phyloP scores from a whole-genome alignment of 2,797 vertebrate species.

The Staurois parvus region DNA sequence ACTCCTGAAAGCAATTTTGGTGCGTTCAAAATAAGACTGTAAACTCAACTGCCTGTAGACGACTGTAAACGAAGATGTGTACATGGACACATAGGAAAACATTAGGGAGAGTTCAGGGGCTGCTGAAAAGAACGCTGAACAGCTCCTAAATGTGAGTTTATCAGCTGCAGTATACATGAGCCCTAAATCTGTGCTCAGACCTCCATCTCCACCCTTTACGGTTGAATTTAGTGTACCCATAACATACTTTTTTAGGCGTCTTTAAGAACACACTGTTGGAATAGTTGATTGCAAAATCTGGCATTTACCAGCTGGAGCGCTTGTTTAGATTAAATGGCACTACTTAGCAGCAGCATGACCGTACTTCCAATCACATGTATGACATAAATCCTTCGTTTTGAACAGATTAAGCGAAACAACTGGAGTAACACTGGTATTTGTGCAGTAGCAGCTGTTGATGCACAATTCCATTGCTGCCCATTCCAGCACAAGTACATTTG shows the following conservation, averaged over 20 bases:
- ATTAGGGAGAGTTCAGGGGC: too few species aligned
- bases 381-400: constrained; percentile 57
- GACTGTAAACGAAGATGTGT: too few species aligned
- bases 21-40: too few species aligned
- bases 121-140: too few species aligned
- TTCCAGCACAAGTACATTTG: constrained; percentile 1
- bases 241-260: not conserved
- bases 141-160: too few species aligned
- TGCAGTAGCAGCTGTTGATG: not conserved
- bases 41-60: too few species aligned
- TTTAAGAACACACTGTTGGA: not conserved
- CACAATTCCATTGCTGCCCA: not conserved
- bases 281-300: constrained; percentile 20
- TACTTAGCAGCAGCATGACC: constrained; percentile 62
- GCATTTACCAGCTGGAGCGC: constrained; percentile 25
- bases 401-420: constrained; percentile 52
- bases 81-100: too few species aligned
- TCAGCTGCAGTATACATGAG: too few species aligned
- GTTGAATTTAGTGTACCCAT: too few species aligned
- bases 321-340: constrained; percentile 29
- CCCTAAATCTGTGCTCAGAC: too few species aligned
- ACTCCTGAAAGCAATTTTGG: too few species aligned
- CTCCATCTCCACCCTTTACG: too few species aligned
- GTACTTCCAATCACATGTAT: constrained; percentile 55
- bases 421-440: constrained; percentile 6